Percentiles rank a stretch among this genome's conserved stretches.
These are phyloP conservation scores for Aricia agestis DNA, from an alignment of 1,140 invertebrate genomes.

Conservation along the genomic window DNA sequence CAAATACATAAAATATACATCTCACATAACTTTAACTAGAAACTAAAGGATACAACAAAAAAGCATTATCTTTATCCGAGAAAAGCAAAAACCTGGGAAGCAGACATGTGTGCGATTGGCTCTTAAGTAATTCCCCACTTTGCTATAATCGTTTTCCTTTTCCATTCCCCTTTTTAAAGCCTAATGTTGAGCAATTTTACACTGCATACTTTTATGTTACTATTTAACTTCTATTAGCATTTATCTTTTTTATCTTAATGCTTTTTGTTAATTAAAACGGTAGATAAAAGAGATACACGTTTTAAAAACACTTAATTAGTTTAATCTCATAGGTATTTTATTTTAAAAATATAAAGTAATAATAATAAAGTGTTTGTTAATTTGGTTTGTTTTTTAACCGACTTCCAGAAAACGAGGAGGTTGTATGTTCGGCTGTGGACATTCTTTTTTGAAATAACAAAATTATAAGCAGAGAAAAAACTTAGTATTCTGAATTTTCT, in stretches of 20 bases:
- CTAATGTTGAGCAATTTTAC: conserved; percentile 22
- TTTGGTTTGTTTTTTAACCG: too few relatives aligned
- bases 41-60: conserved; percentile 37
- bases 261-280: neutral
- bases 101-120: conserved; percentile 53
- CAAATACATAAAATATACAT: neutral
- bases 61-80: conserved; percentile 47
- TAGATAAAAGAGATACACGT: too few relatives aligned
- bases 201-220: neutral
- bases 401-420: too few relatives aligned
- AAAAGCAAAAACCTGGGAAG: conserved; percentile 43
- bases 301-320: too few relatives aligned
- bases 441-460: too few relatives aligned
- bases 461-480: too few relatives aligned
- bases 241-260: neutral
- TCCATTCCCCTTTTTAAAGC: conserved; percentile 30
- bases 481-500: too few relatives aligned
- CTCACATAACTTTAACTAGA: conserved; percentile 9
- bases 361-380: too few relatives aligned
- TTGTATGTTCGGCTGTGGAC: too few relatives aligned
- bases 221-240: neutral
- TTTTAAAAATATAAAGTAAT: too few relatives aligned
- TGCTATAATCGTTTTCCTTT: conserved; percentile 51
- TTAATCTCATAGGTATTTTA: too few relatives aligned
- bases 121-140: conserved; percentile 46